These are phyloP conservation scores for Cossypha heuglini DNA, from an alignment of 2,797 vertebrate species.

Conservation along the genomic window DNA sequence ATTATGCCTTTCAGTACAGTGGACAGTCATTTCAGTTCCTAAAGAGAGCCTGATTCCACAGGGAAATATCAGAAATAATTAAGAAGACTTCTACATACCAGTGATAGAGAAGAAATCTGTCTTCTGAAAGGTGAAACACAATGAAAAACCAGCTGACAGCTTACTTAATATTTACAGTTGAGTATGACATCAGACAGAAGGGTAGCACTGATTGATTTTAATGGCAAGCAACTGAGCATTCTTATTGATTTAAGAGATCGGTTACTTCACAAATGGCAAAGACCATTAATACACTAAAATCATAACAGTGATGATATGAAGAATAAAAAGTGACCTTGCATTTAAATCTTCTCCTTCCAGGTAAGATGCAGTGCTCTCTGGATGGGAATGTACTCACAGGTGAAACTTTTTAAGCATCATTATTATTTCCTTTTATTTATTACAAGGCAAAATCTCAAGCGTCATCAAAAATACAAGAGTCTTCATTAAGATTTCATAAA, in stretches of 20 bases:
- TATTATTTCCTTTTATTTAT: neutral
- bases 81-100: conserved; percentile 52
- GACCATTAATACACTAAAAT: conserved; percentile 64
- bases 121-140: conserved; percentile 62
- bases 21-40: conserved; percentile 24
- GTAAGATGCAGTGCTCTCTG: neutral
- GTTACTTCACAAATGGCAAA: conserved; percentile 66
- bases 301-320: conserved; percentile 17
- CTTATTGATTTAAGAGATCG: conserved; percentile 69
- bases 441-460: neutral
- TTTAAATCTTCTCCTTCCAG: neutral
- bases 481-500: neutral
- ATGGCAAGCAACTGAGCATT: conserved; percentile 69
- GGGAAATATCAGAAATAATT: conserved; percentile 66
- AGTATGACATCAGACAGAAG: conserved; percentile 73
- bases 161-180: conserved; percentile 76
- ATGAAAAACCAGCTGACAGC: conserved; percentile 69
- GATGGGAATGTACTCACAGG: neutral
- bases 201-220: conserved; percentile 72
- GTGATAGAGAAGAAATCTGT: conserved; percentile 53
- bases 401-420: neutral
- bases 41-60: conserved; percentile 6
- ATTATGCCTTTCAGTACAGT: neutral
- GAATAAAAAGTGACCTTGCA: conserved; percentile 51
- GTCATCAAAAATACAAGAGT: neutral